Evolutionary conservation across 2,797 vertebrate species (phyloP), one percentile per base, ranked within the genome.

Genomic region (Zenarchopterus dispar): DNA sequence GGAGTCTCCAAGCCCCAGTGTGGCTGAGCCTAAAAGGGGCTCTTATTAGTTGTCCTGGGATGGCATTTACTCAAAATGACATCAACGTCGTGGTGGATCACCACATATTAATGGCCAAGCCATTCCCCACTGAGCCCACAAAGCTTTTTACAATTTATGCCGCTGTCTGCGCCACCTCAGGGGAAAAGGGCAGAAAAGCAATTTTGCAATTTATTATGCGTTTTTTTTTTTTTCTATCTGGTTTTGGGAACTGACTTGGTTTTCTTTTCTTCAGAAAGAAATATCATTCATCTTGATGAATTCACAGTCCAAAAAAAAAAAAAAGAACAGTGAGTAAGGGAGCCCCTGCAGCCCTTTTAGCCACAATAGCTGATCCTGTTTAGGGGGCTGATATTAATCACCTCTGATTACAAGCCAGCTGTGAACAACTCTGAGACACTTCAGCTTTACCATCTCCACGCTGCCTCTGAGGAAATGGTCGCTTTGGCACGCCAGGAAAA

Each of bases 311-410:
- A 24, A 24, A 24, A 24, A 24, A 24, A 24, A 24, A 56, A 46
- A 54, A 16, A 62, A 31, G 64, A 56, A 73, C 50, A 75, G 68
- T n/a, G 50, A 41, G 53, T 0, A n/a, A 62, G 56, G 71, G 57
- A 77, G 62, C 57, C 78, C 82, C 77, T 64, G 28, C 74, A 75
- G 78, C 65, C 28, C 28, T 21, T 67, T 23, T 39, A 61, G 62
- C 56, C 77, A 84, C 87, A 88, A 85, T 82, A 79, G 84, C 78
- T 61, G 80, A 84, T 88, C 78, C 84, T 81, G 80, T 80, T 75
- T 74, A 28, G 43, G 60, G 65, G 76, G 79, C 36, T 67, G 69
- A 75, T 77, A 87, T 89, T 85, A 88, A 90, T 90, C 87, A 89
- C 65, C 68, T 80, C 64, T 79, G 80, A 84, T 84, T 66, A 75